phyloP scores from a whole-genome alignment of 2,797 vertebrate genomes.

The Myripristis murdjan region DNA sequence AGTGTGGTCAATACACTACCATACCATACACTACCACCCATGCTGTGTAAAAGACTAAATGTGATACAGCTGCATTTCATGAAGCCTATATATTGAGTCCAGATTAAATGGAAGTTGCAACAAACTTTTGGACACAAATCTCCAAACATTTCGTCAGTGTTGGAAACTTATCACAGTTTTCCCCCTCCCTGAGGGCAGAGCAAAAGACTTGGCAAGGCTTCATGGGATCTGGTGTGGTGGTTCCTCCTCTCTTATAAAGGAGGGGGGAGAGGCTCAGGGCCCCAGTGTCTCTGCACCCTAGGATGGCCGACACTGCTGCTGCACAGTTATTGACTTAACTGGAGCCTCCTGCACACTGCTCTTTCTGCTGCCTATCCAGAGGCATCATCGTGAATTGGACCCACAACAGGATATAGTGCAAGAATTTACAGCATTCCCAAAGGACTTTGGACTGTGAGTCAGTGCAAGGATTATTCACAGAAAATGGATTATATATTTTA shows the following conservation, averaged over 20 bases:
- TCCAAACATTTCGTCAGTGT: slow-evolving; percentile 26
- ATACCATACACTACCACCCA: no score
- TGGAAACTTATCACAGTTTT: slow-evolving; percentile 47
- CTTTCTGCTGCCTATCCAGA: slow-evolving; percentile 17
- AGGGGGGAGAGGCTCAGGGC: slow-evolving; percentile 64
- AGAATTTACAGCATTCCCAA: slow-evolving; percentile 18
- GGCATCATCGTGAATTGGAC: slow-evolving; percentile 12
- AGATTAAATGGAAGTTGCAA: slow-evolving; percentile 34
- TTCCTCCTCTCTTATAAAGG: slow-evolving; percentile 84
- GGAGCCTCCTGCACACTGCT: slow-evolving; percentile 35
- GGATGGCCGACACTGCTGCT: slow-evolving; percentile 61
- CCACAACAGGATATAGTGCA: slow-evolving; percentile 11
- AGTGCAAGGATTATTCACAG: not conserved
- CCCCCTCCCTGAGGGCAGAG: slow-evolving; percentile 65
- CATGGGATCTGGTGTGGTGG: slow-evolving; percentile 49
- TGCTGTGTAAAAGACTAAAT: slow-evolving; percentile 8
- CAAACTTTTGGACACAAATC: slow-evolving; percentile 26
- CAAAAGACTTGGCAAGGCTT: slow-evolving; percentile 57
- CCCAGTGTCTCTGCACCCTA: slow-evolving; percentile 55
- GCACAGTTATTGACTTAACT: slow-evolving; percentile 58
- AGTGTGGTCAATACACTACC: slow-evolving; percentile 8
- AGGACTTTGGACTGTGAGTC: slow-evolving; percentile 54
- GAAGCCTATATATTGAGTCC: slow-evolving; percentile 16
- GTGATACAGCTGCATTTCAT: slow-evolving; percentile 11
- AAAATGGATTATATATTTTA: not conserved